Base-by-base conservation (phyloP, 2,113 vertebrate species). In the Chaetodon auriga region DNA sequence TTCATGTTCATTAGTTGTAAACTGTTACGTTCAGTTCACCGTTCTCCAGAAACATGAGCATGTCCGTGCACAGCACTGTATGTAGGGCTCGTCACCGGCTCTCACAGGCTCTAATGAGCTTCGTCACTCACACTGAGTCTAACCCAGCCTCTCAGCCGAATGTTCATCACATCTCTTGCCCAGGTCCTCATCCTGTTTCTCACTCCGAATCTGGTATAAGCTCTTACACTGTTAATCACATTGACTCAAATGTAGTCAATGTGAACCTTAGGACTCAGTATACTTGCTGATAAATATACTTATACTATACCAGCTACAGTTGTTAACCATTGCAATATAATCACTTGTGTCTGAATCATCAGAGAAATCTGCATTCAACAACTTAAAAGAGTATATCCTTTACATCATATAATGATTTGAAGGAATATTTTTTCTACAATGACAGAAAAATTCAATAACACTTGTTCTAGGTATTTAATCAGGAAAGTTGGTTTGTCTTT, bases 111-210 rank as follows among this genome's bases (percentile, higher is more conserved):
- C 16, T 63, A 45, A 53, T 65, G 19, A 43, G 53, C 23, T 73
- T 25, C n/a, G 45, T 70, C 68, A 66, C 16, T 79, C 57, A 36
- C 2, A 58, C 68, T 30, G 76, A 19, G 60, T 87, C 25, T 66
- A 58, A 30, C 3, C 16, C 6, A 53, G 57, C 14, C 25, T 70
- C 51, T 25, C 54, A 57, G 49, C n/a, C 5, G 1, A 48, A 43
- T 78, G 68, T 75, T 80, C 35, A 49, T 68, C 62, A 25, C 53
- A 45, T 61, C 71, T 70, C 53, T 71, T 61, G 15, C 30, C 21
- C 43, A 54, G 68, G 63, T 53, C 65, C 8, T 58, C 58, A 53
- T 63, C 30, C 3, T 57, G 60, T 21, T 57, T 57, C 55, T 73
- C 74, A 38, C 48, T 16, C 41, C 51, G n/a, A 41, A 5, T 81